Conservation (phyloP, 2,797 vertebrate genomes). For the Lepidocolaptes lacrymiger region DNA sequence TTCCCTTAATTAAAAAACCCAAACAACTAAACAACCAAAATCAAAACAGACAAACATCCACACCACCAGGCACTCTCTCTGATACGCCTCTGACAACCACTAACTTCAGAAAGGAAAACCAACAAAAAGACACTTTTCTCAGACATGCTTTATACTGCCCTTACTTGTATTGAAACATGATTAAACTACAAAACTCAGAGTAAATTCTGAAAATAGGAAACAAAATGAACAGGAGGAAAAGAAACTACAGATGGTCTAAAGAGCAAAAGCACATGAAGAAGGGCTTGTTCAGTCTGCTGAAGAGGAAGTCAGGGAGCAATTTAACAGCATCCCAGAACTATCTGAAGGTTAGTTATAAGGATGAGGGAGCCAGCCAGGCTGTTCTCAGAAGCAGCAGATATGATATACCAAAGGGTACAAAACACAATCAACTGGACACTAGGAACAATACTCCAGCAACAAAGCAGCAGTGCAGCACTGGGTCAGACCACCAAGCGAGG, state of each 20-base stretch:
- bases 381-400: neutral
- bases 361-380: neutral
- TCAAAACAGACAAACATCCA: neutral
- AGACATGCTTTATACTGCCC: neutral
- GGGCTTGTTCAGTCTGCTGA: neutral
- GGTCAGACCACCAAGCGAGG: neutral
- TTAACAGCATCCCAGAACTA: neutral
- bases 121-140: neutral
- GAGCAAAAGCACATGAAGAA: neutral
- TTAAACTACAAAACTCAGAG: neutral
- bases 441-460: neutral
- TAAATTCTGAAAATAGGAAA: neutral
- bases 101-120: neutral
- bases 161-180: neutral
- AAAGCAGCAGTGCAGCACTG: neutral
- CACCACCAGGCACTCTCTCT: neutral
- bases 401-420: neutral
- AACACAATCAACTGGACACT: neutral
- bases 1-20: neutral
- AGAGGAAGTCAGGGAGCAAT: neutral
- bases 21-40: neutral
- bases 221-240: neutral
- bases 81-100: neutral
- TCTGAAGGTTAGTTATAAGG: neutral
- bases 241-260: neutral